Evolutionary conservation across 2,888 invertebrate genomes (phyloP).

Genomic region (Drosophila barbarae): DNA sequence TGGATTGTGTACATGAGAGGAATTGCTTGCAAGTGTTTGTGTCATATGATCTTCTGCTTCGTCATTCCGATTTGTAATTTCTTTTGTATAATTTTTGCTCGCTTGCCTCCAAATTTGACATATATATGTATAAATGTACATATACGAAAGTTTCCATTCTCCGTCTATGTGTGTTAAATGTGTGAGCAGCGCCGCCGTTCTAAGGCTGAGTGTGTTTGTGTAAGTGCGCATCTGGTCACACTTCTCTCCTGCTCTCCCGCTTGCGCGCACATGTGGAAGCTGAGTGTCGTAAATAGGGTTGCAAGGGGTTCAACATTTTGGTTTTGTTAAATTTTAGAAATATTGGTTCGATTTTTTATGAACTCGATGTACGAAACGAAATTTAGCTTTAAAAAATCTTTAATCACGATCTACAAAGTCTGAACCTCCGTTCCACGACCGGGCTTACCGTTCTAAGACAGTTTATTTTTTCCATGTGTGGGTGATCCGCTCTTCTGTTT

Average conservation of each 20-base stretch:
- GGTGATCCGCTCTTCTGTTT: constrained; percentile 37
- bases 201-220: constrained; percentile 48
- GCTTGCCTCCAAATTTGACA: constrained; percentile 59
- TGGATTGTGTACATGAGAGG: constrained; percentile 44
- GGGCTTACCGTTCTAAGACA: constrained; percentile 22
- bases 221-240: constrained; percentile 25
- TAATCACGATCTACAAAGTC: constrained; percentile 7
- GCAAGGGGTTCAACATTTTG: constrained; percentile 2
- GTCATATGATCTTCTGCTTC: constrained; percentile 43
- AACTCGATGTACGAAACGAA: too few relatives aligned
- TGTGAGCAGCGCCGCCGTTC: constrained; percentile 56
- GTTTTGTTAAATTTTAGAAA: not conserved
- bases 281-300: constrained; percentile 44
- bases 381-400: not conserved
- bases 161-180: constrained; percentile 31
- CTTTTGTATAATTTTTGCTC: constrained; percentile 66
- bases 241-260: constrained; percentile 33
- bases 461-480: constrained; percentile 41
- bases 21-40: constrained; percentile 23
- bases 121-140: constrained; percentile 50
- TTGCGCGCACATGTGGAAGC: constrained; percentile 66
- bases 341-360: not conserved
- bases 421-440: constrained; percentile 34
- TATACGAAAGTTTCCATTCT: constrained; percentile 39
- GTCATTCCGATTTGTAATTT: constrained; percentile 60